Evolutionary conservation across 35 echinoderm and acorn worm genomes (phyloP).

Genomic region (Ptychodera flava): DNA sequence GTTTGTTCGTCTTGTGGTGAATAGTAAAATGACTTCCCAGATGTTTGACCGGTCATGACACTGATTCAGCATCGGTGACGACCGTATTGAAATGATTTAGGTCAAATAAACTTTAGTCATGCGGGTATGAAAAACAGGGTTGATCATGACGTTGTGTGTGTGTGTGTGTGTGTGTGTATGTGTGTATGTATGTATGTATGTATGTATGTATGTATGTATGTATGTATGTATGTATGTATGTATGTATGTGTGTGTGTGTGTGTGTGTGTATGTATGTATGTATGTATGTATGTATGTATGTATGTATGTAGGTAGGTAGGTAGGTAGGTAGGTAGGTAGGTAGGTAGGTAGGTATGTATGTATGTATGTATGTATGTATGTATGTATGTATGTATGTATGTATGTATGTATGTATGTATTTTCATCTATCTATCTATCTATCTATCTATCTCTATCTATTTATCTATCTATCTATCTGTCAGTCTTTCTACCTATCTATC

Average conservation of each 20-base stretch:
- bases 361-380: background rate
- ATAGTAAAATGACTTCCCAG: too few species aligned
- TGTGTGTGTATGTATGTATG: background rate
- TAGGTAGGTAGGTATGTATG: background rate
- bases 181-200: background rate
- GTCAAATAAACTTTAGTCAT: too few species aligned
- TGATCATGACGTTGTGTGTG: background rate
- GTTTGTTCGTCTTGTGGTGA: too few species aligned
- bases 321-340: background rate
- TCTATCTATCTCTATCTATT: too few species aligned
- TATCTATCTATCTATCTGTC: too few species aligned
- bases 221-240: background rate
- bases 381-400: constrained; percentile 2
- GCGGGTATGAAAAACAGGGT: too few species aligned
- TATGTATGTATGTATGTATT: background rate
- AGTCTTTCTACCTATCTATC: too few species aligned
- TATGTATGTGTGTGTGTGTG: background rate
- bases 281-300: background rate
- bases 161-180: background rate
- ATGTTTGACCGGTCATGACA: too few species aligned
- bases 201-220: constrained; percentile 2
- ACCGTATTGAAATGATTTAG: too few species aligned
- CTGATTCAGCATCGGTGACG: too few species aligned
- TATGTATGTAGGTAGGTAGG: background rate
- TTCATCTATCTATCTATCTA: too few species aligned